Base-by-base conservation (phyloP, 2,797 vertebrate genomes). In the Sylvilagus floridanus region DNA sequence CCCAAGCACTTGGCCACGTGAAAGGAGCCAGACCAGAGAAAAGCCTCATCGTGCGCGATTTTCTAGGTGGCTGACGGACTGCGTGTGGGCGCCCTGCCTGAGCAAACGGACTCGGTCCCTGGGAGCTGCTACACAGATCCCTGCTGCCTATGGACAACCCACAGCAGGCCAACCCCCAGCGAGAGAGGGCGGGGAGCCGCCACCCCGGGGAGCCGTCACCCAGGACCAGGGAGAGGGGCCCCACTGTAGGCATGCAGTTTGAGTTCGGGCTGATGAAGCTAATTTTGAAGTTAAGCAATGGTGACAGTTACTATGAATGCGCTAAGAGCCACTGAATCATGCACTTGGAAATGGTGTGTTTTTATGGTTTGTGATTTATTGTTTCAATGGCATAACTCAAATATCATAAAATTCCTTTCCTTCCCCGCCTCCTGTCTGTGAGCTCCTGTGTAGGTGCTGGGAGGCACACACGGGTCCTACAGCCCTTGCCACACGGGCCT, bases 201-300 rank as follows among this genome's bases (percentile, higher is more conserved):
- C 57, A 47, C 21, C 26, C 4, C 4, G 52, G 65, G 68, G 32
- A 69, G 4, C 28, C 57, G 57, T 5, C 57, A 47, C 21, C 26
- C 6, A 2, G 17, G 30, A 3, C 22, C 60, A 19, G 32, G 72
- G 13, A 47, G 2, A 50, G 50, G 30, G 28, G 65, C n/a, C 0
- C 8, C 14, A 17, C 50, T 24, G 50, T 63, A 42, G 81, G 35
- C 17, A 0, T 22, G 57, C 28, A 19, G 63, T 90, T 87, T 88
- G 82, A 78, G 65, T 54, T 6, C 12, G 21, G 35, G 76, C n/a
- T 13, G 60, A 79, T 37, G 21, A 68, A 83, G 54, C 17, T 21
- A 37, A 50, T 60, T 86, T 69, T 72, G 54, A 75, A 78, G 77
- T 93, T 11, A 83, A 54, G 37, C 6, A 28, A 90, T n/a, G 47